These are phyloP conservation scores for Heliothis peltigera DNA, from an alignment of 2,888 invertebrate genomes.

Conservation along the genomic window DNA sequence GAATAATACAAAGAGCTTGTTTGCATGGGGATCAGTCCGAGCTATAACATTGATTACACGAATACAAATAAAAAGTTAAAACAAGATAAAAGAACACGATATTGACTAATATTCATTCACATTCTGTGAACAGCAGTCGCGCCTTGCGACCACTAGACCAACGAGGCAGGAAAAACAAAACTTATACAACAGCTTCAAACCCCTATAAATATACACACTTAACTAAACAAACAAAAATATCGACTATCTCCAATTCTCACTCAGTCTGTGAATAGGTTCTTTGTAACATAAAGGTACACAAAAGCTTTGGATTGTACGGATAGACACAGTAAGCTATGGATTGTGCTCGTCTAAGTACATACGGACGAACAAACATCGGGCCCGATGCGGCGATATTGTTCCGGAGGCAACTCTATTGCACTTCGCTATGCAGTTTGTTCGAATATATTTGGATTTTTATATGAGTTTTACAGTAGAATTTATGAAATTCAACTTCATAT, in stretches of 20 bases:
- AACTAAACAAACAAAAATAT: neutral
- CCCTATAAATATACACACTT: neutral
- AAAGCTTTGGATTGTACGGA: neutral
- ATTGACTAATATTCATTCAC: too few species aligned
- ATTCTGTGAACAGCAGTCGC: too few species aligned
- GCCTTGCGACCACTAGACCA: too few species aligned
- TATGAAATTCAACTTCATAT: too few species aligned
- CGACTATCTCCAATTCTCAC: neutral
- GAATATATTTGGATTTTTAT: neutral
- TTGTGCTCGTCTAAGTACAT: neutral
- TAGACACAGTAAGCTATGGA: neutral
- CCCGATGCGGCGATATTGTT: conserved; percentile 20
- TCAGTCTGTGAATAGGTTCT: conserved; percentile 2
- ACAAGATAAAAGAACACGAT: too few species aligned
- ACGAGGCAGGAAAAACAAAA: too few species aligned
- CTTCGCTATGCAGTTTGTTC: neutral
- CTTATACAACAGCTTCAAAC: neutral
- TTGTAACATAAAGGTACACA: conserved; percentile 4
- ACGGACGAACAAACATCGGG: conserved; percentile 33
- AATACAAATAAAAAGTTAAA: too few species aligned
- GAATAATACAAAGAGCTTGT: too few species aligned
- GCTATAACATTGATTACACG: too few species aligned
- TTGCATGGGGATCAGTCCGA: too few species aligned
- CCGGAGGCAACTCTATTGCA: neutral
- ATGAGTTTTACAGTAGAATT: too few species aligned